Conservation (phyloP, 2,113 vertebrate species). For the Nothoprocta pentlandii region DNA sequence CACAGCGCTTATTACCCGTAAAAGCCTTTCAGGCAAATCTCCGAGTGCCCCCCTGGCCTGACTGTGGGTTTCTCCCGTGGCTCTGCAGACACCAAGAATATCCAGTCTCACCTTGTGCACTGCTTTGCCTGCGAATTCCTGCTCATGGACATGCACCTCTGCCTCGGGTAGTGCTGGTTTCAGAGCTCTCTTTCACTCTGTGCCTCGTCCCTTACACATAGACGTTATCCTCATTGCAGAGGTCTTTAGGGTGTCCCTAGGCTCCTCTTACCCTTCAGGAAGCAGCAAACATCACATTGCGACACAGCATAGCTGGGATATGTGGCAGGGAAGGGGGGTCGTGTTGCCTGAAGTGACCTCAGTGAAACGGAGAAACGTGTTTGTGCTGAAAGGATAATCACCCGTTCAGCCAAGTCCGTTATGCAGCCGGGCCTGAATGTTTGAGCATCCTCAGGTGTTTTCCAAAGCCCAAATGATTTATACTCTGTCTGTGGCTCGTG, state of each 20-base stretch:
- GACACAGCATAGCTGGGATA: neutral
- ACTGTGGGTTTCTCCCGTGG: neutral
- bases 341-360: neutral
- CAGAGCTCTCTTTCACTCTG: neutral
- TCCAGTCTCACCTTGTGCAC: neutral
- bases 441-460: neutral
- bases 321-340: neutral
- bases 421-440: neutral
- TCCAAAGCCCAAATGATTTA: neutral
- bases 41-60: neutral
- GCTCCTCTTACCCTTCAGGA: neutral
- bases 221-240: neutral
- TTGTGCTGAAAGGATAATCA: conserved; percentile 11
- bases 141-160: neutral
- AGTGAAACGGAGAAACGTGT: neutral
- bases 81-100: neutral
- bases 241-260: neutral
- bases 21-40: neutral
- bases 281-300: neutral
- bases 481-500: neutral
- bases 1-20: neutral
- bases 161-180: neutral
- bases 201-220: neutral
- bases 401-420: neutral
- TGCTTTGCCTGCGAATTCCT: neutral